Evolutionary conservation across 2,797 vertebrate species (phyloP).

Genomic region (Sylvia borin): DNA sequence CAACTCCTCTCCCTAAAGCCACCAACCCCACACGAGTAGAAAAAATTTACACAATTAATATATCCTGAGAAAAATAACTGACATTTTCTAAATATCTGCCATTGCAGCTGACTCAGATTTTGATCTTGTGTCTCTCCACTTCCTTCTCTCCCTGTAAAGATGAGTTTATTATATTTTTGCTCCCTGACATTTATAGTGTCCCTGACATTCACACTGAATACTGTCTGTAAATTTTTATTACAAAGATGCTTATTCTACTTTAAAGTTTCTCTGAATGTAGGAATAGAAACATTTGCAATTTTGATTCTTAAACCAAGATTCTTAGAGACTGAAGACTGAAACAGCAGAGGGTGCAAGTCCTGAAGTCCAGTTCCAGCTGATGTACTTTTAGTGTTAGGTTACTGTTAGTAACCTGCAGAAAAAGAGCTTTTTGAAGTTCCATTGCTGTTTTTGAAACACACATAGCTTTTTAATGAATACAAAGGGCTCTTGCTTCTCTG

Average conservation of each 20-base stretch:
- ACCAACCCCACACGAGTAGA: rapidly evolving
- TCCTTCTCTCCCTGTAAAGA: background rate
- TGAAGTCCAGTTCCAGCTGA: background rate
- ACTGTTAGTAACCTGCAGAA: background rate
- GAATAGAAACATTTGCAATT: background rate
- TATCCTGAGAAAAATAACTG: background rate
- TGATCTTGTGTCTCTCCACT: background rate
- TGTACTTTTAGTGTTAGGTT: background rate
- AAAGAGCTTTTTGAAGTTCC: background rate
- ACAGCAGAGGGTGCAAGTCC: background rate
- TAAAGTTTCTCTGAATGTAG: background rate
- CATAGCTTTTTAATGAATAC: background rate
- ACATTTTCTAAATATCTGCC: background rate
- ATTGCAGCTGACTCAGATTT: background rate
- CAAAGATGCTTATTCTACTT: background rate
- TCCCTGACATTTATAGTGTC: background rate
- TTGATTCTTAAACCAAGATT: background rate
- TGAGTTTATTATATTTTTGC: background rate
- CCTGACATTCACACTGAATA: background rate
- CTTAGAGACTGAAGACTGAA: background rate
- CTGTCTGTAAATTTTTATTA: background rate
- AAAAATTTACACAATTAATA: background rate
- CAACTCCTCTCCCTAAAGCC: background rate
- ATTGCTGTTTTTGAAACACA: background rate
- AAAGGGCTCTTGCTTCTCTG: background rate